Base-by-base conservation (phyloP, 2,113 vertebrate species). In the Bubalus kerabau region DNA sequence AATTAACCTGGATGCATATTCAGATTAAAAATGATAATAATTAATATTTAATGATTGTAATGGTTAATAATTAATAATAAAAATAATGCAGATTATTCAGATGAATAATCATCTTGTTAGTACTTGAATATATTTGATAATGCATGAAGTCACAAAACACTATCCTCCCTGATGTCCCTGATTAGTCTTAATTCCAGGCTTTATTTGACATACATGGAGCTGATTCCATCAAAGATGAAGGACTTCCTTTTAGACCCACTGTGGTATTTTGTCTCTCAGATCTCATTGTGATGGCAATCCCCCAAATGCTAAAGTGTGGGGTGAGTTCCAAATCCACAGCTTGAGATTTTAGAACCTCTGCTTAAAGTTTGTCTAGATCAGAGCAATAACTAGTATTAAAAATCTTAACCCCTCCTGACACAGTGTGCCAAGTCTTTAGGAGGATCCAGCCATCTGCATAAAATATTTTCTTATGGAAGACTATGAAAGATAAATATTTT, bases 61-160 rank as follows among this genome's bases (percentile, higher is more conserved):
- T 5, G 3, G 1, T 71, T 36, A 36, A 36, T 71, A 36, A 71
- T 71, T 71, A 71, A 36, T 23, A 36, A 71, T 36, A n/a, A 36
- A 2, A 36, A 71, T 36, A 23, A 36, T 36, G 21, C n/a, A 71
- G 67, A 40, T 71, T 40, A 71, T 71, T 40, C n/a, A 71, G n/a
- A 40, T 40, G 87, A 95, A 84, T 92, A 96, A 88, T 95, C 90
- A 97, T 64, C 62, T 90, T 96, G 32, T 62, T 94, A 97, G 84
- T 52, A 87, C 59, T 56, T 96, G 62, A 94, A 83, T 90, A 82
- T 43, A 76, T 95, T 94, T 2, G 0, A 92, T 87, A 93, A 64
- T 54, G 52, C 59, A 57, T 1, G 2, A 97, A 97, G 40, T 97
- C 94, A 92, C 57, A 96, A 97, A 96, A 92, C 64, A 84, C 84